These are phyloP conservation scores for Lochmaea crataegi DNA, from an alignment of 2,888 invertebrate genomes.

Conservation along the genomic window DNA sequence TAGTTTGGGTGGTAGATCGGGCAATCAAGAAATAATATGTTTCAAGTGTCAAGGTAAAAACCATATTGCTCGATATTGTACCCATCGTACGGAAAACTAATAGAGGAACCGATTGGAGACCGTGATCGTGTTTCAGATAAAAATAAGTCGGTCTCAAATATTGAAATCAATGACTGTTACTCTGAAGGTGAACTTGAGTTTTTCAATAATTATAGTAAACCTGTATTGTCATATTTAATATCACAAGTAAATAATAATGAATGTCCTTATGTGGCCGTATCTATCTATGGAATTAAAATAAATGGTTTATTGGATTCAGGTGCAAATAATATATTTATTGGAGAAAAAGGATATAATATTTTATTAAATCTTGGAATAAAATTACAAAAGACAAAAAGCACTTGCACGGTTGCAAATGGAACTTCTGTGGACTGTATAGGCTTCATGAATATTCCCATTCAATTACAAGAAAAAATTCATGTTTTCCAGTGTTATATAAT, in stretches of 20 bases:
- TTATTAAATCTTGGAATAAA: slow-evolving; percentile 12
- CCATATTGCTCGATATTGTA: no score
- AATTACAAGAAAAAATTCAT: slow-evolving; percentile 14
- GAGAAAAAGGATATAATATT: slow-evolving; percentile 27
- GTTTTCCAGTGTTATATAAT: slow-evolving; percentile 18
- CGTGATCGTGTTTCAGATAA: no score
- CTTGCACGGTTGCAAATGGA: slow-evolving; percentile 25
- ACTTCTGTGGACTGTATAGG: slow-evolving; percentile 17
- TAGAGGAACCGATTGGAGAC: no score
- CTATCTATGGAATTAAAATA: slow-evolving; percentile 20
- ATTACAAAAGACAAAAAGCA: slow-evolving; percentile 1
- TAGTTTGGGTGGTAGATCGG: no score
- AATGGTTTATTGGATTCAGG: slow-evolving; percentile 28
- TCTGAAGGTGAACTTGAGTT: no score
- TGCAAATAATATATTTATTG: slow-evolving; percentile 29
- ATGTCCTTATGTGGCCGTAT: slow-evolving; percentile 28
- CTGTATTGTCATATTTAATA: no score
- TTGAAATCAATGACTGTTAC: no score
- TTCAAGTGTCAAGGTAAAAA: no score
- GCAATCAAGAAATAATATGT: no score
- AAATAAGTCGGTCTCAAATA: no score
- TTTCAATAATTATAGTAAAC: no score
- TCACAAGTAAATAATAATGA: not conserved
- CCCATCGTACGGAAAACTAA: no score
- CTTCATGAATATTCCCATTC: slow-evolving; percentile 21